phyloP scores from a whole-genome alignment of 2,113 vertebrate species.

The Sander lucioperca region DNA sequence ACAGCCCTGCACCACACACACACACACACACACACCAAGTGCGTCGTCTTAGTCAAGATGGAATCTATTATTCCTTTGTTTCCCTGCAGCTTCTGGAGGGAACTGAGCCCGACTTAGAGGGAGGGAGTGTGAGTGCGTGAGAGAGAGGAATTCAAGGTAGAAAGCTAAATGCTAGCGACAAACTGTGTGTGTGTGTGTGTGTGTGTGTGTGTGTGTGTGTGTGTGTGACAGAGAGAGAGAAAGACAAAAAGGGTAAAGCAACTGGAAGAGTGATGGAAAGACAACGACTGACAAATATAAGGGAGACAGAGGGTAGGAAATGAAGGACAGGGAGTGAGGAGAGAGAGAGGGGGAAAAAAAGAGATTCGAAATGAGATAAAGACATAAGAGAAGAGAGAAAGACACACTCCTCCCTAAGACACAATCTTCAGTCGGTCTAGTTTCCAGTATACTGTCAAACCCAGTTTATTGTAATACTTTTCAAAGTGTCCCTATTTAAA shows the following conservation, averaged over 20 bases:
- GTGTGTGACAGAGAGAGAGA: background rate
- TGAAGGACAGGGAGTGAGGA: background rate
- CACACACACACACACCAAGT: background rate
- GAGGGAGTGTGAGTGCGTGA: background rate
- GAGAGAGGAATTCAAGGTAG: slow-evolving; percentile 17
- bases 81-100: slow-evolving; percentile 66
- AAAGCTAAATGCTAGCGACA: slow-evolving; percentile 10
- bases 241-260: slow-evolving; percentile 4
- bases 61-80: slow-evolving; percentile 77
- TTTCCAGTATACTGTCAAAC: background rate
- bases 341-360: background rate
- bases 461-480: background rate
- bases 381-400: background rate
- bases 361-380: background rate
- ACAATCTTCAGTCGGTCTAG: too few relatives aligned
- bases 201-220: slow-evolving; percentile 27
- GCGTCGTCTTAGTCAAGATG: slow-evolving; percentile 65
- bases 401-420: background rate
- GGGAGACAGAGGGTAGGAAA: background rate
- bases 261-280: slow-evolving; percentile 2
- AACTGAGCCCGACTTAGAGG: slow-evolving; percentile 39
- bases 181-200: background rate
- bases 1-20: slow-evolving; percentile 23
- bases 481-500: background rate
- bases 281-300: slow-evolving; percentile 2